Evolutionary conservation across 2,113 vertebrate genomes (phyloP), one percentile per base, ranked within the genome.

Genomic region (Lanius collurio): DNA sequence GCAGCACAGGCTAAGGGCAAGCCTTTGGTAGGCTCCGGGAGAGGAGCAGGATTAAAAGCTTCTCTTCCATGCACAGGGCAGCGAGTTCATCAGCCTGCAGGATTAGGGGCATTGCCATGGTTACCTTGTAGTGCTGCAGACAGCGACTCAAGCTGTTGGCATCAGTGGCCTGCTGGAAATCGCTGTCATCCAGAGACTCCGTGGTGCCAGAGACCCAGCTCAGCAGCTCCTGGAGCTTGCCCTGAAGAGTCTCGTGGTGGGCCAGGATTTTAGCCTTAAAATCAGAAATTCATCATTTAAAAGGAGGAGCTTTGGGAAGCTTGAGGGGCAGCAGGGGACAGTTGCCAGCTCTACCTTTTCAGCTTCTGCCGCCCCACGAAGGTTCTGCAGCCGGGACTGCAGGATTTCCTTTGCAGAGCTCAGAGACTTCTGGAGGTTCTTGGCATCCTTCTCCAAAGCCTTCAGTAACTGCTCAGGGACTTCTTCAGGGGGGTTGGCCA

Each of bases 391-490:
- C 92, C 97, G 95, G 49, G 98, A 97, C 46, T 96, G 96, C 83
- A 98, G 98, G 37, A 97, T 91, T 4, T 97, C 96, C 6, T 71
- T 97, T 3, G 98, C 98, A 2, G 99, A 98, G 86, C 97, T 97
- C 74, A 99, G 98, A 31, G 98, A 98, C 83, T 98, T 98, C 27
- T 98, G 97, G 77, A 99, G 98, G 96, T 99, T 99, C 94, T 98
- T 98, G 90, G 98, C 97, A 67, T 99, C 99, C 94, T 99, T 99
- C 92, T 99, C 99, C 92, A 99, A 96, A 62, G 99, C 99, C 77
- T 98, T 97, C 77, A 99, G 94, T 28, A 99, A 97, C 91, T 99
- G 99, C 37, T 98, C 96, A 59, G 99, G 99, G 81, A 99, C 98
- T 79, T 99, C 98, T 71, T 96, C 96, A 13, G 97, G 98, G 69